phyloP scores from a whole-genome alignment of 2,113 vertebrate genomes.

The Gavia stellata region DNA sequence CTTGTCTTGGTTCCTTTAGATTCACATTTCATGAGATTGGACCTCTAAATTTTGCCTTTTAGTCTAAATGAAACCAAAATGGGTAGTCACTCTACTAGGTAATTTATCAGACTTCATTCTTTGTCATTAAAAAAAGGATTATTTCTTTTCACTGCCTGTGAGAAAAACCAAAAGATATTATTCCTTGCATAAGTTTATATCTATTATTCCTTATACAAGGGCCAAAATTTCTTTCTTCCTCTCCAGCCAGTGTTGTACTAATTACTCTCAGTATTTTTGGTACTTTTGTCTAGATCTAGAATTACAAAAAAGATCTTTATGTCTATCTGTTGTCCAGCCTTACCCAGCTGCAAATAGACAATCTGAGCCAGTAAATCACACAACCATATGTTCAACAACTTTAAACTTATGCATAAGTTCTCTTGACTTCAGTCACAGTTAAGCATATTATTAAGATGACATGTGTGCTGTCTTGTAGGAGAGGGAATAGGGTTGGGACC shows the following conservation, averaged over 20 bases:
- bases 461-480: background rate
- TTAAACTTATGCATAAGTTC: background rate
- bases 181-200: background rate
- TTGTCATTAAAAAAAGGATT: background rate
- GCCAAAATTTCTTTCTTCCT: background rate
- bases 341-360: background rate
- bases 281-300: conserved; percentile 29
- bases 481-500: background rate
- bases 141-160: background rate
- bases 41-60: background rate
- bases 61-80: background rate
- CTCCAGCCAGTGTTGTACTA: background rate
- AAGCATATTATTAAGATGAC: background rate
- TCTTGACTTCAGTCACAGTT: background rate
- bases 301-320: conserved; percentile 18
- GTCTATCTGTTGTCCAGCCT: background rate
- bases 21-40: background rate
- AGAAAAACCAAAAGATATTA: background rate
- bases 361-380: background rate
- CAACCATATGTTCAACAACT: background rate
- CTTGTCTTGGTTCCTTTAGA: background rate
- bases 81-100: background rate
- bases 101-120: background rate
- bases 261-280: background rate
- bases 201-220: background rate